These are phyloP conservation scores for Tor tambroides DNA, from an alignment of 2,113 vertebrate species.

Conservation along the genomic window DNA sequence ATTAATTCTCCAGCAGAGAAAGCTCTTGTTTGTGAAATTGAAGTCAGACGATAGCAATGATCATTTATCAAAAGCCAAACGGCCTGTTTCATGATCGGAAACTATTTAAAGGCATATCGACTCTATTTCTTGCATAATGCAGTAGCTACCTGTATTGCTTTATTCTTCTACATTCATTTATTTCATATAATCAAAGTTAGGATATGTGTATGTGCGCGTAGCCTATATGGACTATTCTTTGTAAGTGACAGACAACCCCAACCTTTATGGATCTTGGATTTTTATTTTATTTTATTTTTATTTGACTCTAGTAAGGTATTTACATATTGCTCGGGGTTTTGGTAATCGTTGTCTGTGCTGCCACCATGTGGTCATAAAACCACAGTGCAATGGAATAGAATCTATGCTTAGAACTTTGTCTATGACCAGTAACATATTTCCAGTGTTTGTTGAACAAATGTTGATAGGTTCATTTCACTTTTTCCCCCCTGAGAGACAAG, in stretches of 20 bases:
- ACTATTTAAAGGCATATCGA: neutral
- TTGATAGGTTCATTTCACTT: too few relatives aligned
- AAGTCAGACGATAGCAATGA: constrained; percentile 39
- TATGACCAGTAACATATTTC: too few relatives aligned
- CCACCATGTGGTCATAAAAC: constrained; percentile 24
- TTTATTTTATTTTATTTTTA: too few relatives aligned
- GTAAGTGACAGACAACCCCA: neutral
- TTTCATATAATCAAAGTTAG: neutral
- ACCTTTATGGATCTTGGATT: neutral
- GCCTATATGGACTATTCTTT: neutral
- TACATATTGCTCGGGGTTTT: neutral
- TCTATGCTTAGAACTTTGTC: neutral
- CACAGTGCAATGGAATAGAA: neutral
- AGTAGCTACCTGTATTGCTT: neutral
- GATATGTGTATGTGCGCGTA: too few relatives aligned
- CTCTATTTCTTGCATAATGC: neutral
- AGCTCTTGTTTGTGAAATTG: constrained; percentile 49
- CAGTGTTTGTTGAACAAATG: neutral
- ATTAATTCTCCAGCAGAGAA: constrained; percentile 82
- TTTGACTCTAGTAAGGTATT: neutral
- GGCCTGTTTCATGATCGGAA: constrained; percentile 24
- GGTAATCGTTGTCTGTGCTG: constrained; percentile 26
- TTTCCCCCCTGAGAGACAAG: neutral
- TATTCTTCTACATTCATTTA: neutral
- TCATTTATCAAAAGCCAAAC: constrained; percentile 26